phyloP scores from a whole-genome alignment of 2,888 invertebrate species.

The Chalcosyrphus nemorum region DNA sequence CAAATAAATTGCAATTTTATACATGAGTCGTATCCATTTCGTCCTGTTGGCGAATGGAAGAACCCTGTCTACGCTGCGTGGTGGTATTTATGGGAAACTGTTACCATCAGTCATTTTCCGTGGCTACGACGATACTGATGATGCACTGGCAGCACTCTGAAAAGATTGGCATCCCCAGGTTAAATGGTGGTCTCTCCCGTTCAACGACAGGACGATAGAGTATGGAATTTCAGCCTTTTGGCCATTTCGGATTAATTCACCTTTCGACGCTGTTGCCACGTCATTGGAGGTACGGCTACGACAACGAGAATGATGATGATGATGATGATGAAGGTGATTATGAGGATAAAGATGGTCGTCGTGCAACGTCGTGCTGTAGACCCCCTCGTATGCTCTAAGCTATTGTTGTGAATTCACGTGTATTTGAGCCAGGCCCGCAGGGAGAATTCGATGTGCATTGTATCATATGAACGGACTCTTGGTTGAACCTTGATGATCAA shows the following conservation, averaged over 20 bases:
- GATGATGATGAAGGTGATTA: too few relatives aligned
- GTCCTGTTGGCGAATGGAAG: conserved; percentile 6
- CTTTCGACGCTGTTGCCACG: conserved; percentile 50
- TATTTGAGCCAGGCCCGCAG: conserved; percentile 34
- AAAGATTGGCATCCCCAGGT: conserved; percentile 42
- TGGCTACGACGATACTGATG: neutral
- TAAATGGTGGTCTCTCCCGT: conserved; percentile 39
- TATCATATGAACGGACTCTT: conserved; percentile 21
- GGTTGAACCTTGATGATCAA: conserved; percentile 6
- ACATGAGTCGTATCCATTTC: neutral
- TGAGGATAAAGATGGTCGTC: too few relatives aligned
- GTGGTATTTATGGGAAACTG: conserved; percentile 30
- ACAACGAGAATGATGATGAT: neutral
- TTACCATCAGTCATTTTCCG: conserved; percentile 40
- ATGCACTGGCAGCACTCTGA: conserved; percentile 1
- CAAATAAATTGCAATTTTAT: neutral
- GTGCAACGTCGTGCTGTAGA: neutral
- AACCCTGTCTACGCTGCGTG: conserved; percentile 1
- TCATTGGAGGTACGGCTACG: conserved; percentile 28
- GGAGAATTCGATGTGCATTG: conserved; percentile 19
- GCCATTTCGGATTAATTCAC: conserved; percentile 62
- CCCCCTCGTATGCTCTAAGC: conserved; percentile 9
- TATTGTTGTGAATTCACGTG: conserved; percentile 51
- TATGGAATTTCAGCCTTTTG: conserved; percentile 36
- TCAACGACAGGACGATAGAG: conserved; percentile 8